A percentile compares a stretch with the other conserved stretches of the same genome.
These are phyloP conservation scores for Leucophenga maculata DNA, from an alignment of 2,888 invertebrate species.

Conservation along the genomic window DNA sequence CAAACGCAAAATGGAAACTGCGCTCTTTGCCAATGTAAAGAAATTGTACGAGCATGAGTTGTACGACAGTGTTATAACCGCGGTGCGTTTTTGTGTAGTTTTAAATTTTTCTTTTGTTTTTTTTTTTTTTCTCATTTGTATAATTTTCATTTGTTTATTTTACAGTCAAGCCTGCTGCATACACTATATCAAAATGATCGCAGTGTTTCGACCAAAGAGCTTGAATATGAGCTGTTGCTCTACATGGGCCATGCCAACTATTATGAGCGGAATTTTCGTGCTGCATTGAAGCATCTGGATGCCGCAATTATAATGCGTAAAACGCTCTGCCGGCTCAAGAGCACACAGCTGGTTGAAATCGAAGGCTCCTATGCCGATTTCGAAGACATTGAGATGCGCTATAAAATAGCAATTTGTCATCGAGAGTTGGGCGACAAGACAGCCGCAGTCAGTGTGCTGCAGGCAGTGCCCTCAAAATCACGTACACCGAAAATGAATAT, in stretches of 20 bases:
- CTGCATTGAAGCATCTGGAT: conserved; percentile 77
- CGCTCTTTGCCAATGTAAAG: conserved; percentile 79
- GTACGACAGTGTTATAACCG: conserved; percentile 80
- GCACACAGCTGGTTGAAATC: conserved; percentile 53
- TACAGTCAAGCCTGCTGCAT: conserved; percentile 78
- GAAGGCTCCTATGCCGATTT: conserved; percentile 66
- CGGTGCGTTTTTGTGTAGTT: conserved; percentile 74
- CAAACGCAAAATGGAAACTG: conserved; percentile 73
- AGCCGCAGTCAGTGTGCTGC: conserved; percentile 73
- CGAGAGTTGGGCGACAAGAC: conserved; percentile 78
- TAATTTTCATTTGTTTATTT: background rate
- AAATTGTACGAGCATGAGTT: conserved; percentile 80
- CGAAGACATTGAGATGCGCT: conserved; percentile 80
- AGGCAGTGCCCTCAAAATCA: conserved; percentile 75
- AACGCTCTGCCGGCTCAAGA: conserved; percentile 62
- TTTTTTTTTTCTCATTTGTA: no score
- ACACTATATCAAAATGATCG: conserved; percentile 79
- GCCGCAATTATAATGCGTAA: conserved; percentile 74
- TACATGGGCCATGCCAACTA: conserved; percentile 82
- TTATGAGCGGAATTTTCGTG: conserved; percentile 77
- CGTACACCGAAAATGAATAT: conserved; percentile 83
- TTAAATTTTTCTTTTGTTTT: no score
- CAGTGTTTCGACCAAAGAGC: conserved; percentile 71
- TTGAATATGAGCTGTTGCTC: conserved; percentile 79
- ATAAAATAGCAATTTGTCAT: conserved; percentile 80